Percentiles rank a stretch among this genome's conserved stretches.
Evolutionary conservation across 2,113 vertebrate genomes (phyloP).

Genomic region (Athene cunicularia): DNA sequence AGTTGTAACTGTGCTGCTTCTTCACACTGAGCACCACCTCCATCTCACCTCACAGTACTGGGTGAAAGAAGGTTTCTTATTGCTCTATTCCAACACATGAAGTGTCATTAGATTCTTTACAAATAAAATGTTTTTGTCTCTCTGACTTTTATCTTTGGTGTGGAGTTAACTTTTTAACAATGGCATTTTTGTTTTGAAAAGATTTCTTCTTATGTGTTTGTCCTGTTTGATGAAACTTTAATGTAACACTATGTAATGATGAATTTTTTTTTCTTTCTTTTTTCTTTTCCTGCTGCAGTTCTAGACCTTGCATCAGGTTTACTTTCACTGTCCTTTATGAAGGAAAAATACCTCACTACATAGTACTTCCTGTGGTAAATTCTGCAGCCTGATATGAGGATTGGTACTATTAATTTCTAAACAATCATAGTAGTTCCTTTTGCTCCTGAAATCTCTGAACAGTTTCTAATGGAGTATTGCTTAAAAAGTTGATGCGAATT

Average conservation of each 20-base stretch:
- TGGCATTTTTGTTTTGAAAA: background rate
- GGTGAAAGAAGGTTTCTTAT: background rate
- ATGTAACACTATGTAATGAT: background rate
- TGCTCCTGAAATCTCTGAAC: background rate
- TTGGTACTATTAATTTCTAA: background rate
- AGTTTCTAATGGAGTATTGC: background rate
- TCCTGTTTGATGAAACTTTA: background rate
- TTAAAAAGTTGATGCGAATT: background rate
- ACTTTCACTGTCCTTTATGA: background rate
- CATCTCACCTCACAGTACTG: background rate
- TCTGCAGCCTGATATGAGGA: background rate
- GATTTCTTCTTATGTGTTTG: background rate
- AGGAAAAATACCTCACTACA: background rate
- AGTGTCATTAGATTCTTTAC: background rate
- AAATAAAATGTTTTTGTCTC: background rate
- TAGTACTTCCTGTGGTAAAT: background rate
- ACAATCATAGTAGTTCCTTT: background rate
- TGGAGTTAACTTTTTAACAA: background rate
- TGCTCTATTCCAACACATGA: background rate
- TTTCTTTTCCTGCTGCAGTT: background rate
- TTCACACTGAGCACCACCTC: background rate
- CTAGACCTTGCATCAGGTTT: background rate
- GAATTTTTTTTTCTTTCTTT: background rate
- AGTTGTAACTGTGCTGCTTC: background rate
- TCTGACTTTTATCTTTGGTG: background rate